Evolutionary conservation across 2,113 vertebrate genomes (phyloP), one percentile per base, ranked within the genome.

Genomic region (Neoarius graeffei): DNA sequence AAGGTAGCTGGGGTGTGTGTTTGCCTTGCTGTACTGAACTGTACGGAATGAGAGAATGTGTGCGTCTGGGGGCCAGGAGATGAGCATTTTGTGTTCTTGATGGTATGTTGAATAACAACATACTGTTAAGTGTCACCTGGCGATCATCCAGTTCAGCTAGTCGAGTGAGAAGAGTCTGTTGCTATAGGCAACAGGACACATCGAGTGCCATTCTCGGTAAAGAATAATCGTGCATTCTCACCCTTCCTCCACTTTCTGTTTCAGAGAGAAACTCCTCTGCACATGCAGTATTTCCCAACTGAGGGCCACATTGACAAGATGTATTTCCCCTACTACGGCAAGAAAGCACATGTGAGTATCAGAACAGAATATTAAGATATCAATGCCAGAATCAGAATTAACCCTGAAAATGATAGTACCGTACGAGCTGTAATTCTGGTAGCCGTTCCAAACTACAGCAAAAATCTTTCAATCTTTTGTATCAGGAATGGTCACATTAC

Each of bases 301-400:
- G 71, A 91, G 42, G 97, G 96, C 59, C 73, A 19, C 0, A 92
- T 99, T 91, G 97, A 99, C 90, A 96, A 97, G 93, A 98, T 97
- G 95, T 99, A 97, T 91, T 99, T 97, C 90, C 98, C 98, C 0
- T 99, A 99, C 88, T 99, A 98, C 20, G 98, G 98, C 42, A 98
- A 97, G 89, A 96, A 95, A 79, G 90, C 92, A 64, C 98, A 99
- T 4, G 98, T 99, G 92, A 98, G 98, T 98, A 74, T 50, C 14
- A 15, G 14, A 42, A 81, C 4, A n/a, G 8, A 11, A 77, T 27
- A 42, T 57, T 50, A 20, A 83, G 27, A 42, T 13, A 9, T n/a
- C n/a, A 79, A 23, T 25, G 48, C 50, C 30, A 69, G 79, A 30
- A 52, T 27, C 25, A 23, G 2, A 74, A 60, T 80, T 19, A 59